These are phyloP conservation scores for Indri indri DNA, from an alignment of 2,113 vertebrate species.

Conservation along the genomic window DNA sequence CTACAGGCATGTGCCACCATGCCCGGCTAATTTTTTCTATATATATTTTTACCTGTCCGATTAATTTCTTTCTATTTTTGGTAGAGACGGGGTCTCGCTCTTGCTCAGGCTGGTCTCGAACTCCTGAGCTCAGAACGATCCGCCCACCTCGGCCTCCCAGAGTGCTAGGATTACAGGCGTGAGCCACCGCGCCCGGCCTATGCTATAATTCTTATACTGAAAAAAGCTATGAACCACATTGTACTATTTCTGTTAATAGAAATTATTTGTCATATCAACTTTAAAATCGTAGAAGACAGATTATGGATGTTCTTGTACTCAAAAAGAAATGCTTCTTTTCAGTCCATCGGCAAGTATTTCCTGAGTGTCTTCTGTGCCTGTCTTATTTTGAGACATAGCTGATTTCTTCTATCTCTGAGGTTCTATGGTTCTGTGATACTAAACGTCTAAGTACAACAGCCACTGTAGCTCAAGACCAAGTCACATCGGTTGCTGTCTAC, in stretches of 20 bases:
- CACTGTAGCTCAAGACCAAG: background rate
- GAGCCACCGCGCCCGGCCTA: no score
- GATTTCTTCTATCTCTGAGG: conserved; percentile 30
- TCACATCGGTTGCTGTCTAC: background rate
- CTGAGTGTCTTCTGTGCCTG: conserved; percentile 11
- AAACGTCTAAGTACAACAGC: conserved; percentile 14
- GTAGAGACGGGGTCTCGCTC: no score
- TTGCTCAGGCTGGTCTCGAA: no score
- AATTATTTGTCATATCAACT: conserved; percentile 34
- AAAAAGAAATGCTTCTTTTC: conserved; percentile 31
- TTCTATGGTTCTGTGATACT: background rate
- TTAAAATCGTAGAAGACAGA: conserved; percentile 19
- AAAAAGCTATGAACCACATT: background rate
- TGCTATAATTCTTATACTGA: conserved; percentile 2
- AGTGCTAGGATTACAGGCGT: no score
- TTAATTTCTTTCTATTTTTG: no score
- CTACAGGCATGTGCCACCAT: no score
- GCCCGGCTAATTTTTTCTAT: no score
- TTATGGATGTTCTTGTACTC: background rate
- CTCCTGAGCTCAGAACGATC: no score
- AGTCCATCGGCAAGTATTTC: conserved; percentile 32
- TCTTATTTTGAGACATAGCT: conserved; percentile 22
- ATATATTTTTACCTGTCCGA: no score
- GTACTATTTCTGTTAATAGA: background rate
- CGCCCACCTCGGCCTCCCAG: no score